phyloP scores from a whole-genome alignment of 2,113 vertebrate species.

The Oenanthe oenanthe region DNA sequence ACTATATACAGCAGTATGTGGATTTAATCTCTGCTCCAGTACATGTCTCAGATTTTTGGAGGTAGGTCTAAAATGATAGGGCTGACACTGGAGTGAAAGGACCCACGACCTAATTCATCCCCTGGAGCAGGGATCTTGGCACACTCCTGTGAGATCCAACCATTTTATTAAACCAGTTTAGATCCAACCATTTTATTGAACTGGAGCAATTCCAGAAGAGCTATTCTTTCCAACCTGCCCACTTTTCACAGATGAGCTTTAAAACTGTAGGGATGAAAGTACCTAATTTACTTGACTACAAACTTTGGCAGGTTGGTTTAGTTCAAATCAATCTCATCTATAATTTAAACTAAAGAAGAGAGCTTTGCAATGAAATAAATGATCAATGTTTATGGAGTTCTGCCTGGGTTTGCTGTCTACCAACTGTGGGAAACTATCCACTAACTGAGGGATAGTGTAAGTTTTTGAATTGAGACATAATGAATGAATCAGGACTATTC shows the following conservation, averaged over 20 bases:
- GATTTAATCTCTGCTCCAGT: not conserved
- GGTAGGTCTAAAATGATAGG: not conserved
- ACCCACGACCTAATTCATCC: not conserved
- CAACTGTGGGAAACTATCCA: not conserved
- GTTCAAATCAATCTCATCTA: slow-evolving; percentile 25
- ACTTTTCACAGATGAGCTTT: not conserved
- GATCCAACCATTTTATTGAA: not conserved
- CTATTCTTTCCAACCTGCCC: not conserved
- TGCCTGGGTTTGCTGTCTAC: not conserved
- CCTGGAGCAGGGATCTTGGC: not conserved
- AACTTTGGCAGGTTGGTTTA: not conserved
- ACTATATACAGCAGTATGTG: not conserved
- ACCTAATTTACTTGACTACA: not conserved
- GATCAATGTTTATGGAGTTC: not conserved
- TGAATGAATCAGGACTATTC: not conserved
- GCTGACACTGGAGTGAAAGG: not conserved
- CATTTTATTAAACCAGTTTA: not conserved
- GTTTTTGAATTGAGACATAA: not conserved
- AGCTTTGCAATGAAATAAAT: slow-evolving; percentile 8
- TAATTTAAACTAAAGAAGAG: slow-evolving; percentile 1
- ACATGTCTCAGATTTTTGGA: not conserved
- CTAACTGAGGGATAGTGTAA: not conserved
- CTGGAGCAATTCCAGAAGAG: not conserved
- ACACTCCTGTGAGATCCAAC: not conserved
- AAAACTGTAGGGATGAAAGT: not conserved